A percentile compares a stretch with the other conserved stretches of the same genome.
Evolutionary conservation across 2,113 vertebrate genomes (phyloP).

Genomic region (Nothocercus julius): DNA sequence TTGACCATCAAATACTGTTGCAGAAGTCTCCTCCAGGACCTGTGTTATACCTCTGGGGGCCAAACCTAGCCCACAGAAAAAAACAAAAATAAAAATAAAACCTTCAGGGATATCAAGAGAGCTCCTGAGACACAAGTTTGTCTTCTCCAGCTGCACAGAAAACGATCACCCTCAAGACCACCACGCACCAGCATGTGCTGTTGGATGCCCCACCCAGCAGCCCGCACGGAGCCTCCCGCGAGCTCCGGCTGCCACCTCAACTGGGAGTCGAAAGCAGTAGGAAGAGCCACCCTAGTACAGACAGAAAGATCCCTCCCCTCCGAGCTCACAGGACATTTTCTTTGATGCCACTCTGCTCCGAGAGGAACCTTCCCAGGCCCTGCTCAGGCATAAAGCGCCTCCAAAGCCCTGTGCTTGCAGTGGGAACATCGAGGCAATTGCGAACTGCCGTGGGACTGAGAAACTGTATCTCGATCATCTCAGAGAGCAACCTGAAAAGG

Average conservation of each 20-base stretch:
- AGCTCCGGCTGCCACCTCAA: background rate
- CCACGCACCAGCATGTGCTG: rapidly evolving
- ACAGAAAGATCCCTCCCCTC: background rate
- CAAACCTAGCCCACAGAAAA: background rate
- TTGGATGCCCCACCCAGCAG: background rate
- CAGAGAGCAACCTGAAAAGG: background rate
- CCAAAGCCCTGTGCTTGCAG: background rate
- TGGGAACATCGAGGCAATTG: background rate
- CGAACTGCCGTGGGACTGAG: background rate
- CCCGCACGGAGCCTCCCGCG: rapidly evolving
- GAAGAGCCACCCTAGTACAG: background rate
- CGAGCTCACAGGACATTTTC: background rate
- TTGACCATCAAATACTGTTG: background rate
- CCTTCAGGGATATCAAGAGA: background rate
- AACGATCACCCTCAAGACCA: rapidly evolving
- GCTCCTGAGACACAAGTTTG: background rate
- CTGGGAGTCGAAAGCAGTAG: background rate
- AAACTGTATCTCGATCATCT: background rate
- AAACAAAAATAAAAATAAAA: background rate
- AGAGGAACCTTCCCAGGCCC: background rate
- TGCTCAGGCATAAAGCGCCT: background rate
- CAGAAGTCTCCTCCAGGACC: background rate
- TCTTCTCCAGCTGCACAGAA: background rate
- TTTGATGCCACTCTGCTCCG: background rate
- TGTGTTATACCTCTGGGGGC: background rate